Evolutionary conservation across 1,140 invertebrate genomes (phyloP), one percentile per base, ranked within the genome.

Genomic region (Pseudachorutes palmiensis): DNA sequence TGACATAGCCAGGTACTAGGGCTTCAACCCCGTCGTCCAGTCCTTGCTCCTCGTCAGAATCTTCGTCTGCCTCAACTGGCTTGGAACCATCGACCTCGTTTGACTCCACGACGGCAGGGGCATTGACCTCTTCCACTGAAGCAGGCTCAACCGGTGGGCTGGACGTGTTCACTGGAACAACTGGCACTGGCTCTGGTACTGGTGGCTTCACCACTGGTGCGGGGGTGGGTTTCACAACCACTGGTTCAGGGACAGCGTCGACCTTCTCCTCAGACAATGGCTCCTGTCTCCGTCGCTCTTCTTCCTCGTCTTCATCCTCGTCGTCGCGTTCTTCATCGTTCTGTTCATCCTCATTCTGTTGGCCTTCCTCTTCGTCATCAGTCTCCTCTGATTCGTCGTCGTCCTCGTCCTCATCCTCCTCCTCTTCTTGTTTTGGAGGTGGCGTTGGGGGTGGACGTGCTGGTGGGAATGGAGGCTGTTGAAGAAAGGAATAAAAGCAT

Each of bases 1-100:
- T 74, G 59, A 74, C 70, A 49, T 74, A 74, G 22, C 72, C 72
- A 22, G 72, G 72, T 3, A 74, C 72, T 14, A 74, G 33, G 57
- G 72, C 72, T 62, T 74, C 72, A 24, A 74, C 65, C 12, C 64
- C 64, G 30, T 55, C 65, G n/a, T 29, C 22, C 14, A 31, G 45
- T 1, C 26, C 51, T 24, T 49, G 30, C 51, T 72, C 62, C 12
- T 63, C 49, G 5, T 41, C 36, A 12, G 45, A 31, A n/a, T 60
- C 62, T 31, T 64, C 62, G 1, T 62, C 62, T 1, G 1, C 32
- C 14, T 65, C 64, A 57, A 24, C 58, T 19, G 49, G 24, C 29
- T 59, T 31, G 12, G 24, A 60, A 2, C 49, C 66, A n/a, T n/a
- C n/a, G 33, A 51, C 64, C 62, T 59, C n/a, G n/a, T 57, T 31